A percentile compares a stretch with the other conserved stretches of the same genome.
Conservation (phyloP, 2,797 vertebrate species). For the Fistularia commersonii region DNA sequence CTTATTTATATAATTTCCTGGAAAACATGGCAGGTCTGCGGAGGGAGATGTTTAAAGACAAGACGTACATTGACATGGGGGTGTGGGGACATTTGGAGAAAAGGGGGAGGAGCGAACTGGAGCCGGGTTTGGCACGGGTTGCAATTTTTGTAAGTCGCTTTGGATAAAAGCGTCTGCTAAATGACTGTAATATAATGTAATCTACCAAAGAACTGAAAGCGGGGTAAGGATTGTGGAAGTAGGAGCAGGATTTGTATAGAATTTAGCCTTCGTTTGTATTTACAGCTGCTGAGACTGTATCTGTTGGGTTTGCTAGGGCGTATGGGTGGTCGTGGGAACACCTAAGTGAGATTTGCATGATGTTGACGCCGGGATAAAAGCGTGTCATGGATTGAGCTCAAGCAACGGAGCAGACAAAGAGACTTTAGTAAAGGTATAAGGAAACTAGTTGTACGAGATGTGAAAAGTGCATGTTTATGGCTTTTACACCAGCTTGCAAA, state of each 20-base stretch:
- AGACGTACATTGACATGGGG: neutral
- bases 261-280: constrained; percentile 41
- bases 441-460: constrained; percentile 21
- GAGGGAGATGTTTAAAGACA: constrained; percentile 15
- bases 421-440: constrained; percentile 31
- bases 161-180: too few relatives aligned
- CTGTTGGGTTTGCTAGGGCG: constrained; percentile 45
- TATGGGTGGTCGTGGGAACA: constrained; percentile 34
- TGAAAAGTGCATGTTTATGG: constrained; percentile 8
- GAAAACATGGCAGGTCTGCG: neutral
- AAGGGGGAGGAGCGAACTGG: neutral
- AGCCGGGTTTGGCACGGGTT: constrained; percentile 5
- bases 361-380: constrained; percentile 54
- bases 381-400: constrained; percentile 45
- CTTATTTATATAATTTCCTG: constrained; percentile 38
- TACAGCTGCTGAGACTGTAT: constrained; percentile 32
- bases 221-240: constrained; percentile 39
- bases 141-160: too few relatives aligned
- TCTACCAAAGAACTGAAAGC: constrained; percentile 8
- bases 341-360: constrained; percentile 42
- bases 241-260: constrained; percentile 41
- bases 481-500: neutral
- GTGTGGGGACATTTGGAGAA: constrained; percentile 3
- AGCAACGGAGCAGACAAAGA: constrained; percentile 38
- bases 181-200: too few relatives aligned